Evolutionary conservation across 2,888 invertebrate genomes (phyloP).

Genomic region (Troides oblongomaculatus): DNA sequence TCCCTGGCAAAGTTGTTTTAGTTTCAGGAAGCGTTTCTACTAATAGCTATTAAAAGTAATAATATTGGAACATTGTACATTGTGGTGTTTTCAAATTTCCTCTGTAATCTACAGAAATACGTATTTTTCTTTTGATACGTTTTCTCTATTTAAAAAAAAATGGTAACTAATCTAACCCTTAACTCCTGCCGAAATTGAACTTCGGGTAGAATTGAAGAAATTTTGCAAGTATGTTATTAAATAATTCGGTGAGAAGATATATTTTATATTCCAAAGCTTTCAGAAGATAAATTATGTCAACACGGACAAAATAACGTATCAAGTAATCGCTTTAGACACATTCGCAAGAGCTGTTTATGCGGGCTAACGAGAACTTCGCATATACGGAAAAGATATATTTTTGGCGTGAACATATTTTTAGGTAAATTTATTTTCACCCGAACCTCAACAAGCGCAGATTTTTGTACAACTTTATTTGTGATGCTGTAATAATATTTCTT

Average conservation of each 20-base stretch:
- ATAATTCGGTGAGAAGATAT: neutral
- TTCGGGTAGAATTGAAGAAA: neutral
- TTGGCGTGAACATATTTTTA: conserved; percentile 8
- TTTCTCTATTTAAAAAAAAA: too few relatives aligned
- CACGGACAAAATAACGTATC: conserved; percentile 24
- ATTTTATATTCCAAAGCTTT: neutral
- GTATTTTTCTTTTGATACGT: too few relatives aligned
- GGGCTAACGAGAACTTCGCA: conserved; percentile 20
- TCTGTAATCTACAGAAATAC: too few relatives aligned
- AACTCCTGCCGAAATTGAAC: neutral
- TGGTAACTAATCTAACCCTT: too few relatives aligned
- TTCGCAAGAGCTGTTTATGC: conserved; percentile 17
- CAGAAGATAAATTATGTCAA: conserved; percentile 17
- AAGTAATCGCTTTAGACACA: conserved; percentile 22
- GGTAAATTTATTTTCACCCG: conserved; percentile 19
- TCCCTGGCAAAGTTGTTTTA: too few relatives aligned
- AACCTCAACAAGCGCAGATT: conserved; percentile 10
- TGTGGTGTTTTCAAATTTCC: too few relatives aligned
- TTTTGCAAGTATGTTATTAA: neutral
- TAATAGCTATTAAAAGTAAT: too few relatives aligned
- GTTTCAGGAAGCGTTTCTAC: too few relatives aligned
- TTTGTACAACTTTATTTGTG: neutral
- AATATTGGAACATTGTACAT: too few relatives aligned
- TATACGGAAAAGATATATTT: conserved; percentile 11
- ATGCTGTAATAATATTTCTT: too few relatives aligned